Conservation (phyloP, 2,888 invertebrate species). For the Bimastos eiseni region DNA sequence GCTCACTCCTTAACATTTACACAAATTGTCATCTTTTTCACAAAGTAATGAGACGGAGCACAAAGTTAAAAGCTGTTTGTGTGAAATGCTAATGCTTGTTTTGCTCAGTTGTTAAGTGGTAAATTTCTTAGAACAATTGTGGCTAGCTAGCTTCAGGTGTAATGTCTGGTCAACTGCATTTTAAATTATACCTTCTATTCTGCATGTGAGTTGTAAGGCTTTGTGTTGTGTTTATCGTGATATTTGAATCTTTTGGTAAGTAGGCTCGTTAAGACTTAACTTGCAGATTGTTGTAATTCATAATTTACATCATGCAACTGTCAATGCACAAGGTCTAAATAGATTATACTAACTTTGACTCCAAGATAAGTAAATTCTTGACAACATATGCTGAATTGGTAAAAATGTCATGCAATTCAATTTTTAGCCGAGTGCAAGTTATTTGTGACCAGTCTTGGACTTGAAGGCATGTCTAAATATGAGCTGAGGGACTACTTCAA, state of each 20-base stretch:
- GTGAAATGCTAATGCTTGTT: neutral
- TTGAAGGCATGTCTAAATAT: neutral
- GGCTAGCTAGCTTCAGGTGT: neutral
- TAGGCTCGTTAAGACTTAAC: no score
- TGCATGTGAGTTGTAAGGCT: neutral
- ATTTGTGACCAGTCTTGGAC: neutral
- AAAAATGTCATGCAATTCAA: neutral
- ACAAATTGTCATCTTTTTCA: neutral
- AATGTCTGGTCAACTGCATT: neutral
- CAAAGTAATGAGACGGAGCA: neutral
- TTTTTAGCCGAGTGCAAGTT: conserved; percentile 5
- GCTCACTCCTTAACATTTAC: neutral
- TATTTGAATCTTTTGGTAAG: no score
- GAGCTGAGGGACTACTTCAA: neutral
- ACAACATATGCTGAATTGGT: no score
- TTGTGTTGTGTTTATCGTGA: no score
- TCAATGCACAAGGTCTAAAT: no score
- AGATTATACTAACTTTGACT: no score
- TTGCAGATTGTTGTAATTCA: no score
- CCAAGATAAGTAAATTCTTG: no score
- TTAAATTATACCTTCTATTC: neutral
- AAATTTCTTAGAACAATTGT: neutral
- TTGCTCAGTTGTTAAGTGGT: neutral
- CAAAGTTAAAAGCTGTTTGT: neutral
- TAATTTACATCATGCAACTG: no score